A percentile compares a stretch with the other conserved stretches of the same genome.
phyloP scores from a whole-genome alignment of 1,140 invertebrate genomes.

The Apis laboriosa region DNA sequence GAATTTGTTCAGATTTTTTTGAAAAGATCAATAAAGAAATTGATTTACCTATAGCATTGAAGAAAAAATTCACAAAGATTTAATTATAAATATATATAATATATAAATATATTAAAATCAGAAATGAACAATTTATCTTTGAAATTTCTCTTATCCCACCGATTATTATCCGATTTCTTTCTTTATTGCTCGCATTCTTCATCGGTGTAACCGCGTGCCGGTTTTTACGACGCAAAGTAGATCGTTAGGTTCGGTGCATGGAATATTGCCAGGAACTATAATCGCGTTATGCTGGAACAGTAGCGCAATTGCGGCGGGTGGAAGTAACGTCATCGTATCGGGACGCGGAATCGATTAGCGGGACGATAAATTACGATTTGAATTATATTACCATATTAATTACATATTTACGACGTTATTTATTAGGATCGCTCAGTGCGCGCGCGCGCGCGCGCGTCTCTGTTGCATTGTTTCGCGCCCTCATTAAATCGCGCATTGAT shows the following conservation, averaged over 20 bases:
- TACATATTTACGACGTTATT: conserved; percentile 53
- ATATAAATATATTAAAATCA: neutral
- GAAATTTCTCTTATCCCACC: too few relatives aligned
- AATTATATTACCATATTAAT: conserved; percentile 54
- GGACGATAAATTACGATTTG: conserved; percentile 43
- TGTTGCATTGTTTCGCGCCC: conserved; percentile 48
- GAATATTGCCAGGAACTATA: conserved; percentile 47
- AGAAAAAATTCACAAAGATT: too few relatives aligned
- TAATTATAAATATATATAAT: too few relatives aligned
- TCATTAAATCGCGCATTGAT: conserved; percentile 50
- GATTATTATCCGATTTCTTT: conserved; percentile 26
- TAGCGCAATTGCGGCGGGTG: neutral
- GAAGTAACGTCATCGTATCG: conserved; percentile 43
- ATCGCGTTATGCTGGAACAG: conserved; percentile 45
- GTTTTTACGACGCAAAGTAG: conserved; percentile 46
- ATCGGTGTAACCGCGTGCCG: conserved; percentile 17
- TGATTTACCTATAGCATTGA: too few relatives aligned
- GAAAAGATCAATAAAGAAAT: too few relatives aligned
- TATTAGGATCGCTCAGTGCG: neutral
- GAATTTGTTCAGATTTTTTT: too few relatives aligned
- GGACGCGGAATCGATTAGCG: conserved; percentile 45
- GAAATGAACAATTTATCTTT: conserved; percentile 4
- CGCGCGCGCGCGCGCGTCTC: conserved; percentile 21
- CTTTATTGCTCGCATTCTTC: conserved; percentile 24
- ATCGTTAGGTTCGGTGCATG: conserved; percentile 42